Base-by-base conservation (phyloP, 2,888 invertebrate species). In the Noctuana brunneofusca region DNA sequence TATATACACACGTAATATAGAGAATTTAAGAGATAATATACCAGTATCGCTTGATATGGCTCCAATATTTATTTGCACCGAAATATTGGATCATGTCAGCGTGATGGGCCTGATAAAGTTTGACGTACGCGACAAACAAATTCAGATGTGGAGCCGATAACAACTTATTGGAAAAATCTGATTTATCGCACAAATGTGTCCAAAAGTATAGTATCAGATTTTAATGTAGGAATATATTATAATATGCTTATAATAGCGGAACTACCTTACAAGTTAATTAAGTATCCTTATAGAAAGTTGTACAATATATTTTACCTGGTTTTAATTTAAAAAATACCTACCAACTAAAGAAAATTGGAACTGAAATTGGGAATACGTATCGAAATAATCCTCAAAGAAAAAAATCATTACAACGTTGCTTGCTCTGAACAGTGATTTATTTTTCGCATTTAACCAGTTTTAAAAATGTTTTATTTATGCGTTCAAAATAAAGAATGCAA, bases 41-140 rank as follows among this genome's bases (percentile, higher is more conserved):
- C 46, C 30, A 46, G 14, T 46, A 46, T 32, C 46, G 24, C 18
- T 14, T 30, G 50, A 52, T 64, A 57, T 54, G 0, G 20, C 18
- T 38, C 18, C 48, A 18, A 43, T 41, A 43, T 65, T 38, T 60
- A 67, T 60, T 65, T 64, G 59, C 63, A 35, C 56, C 62, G 41
- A 49, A 64, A 64, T 80, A 75, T 81, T 80, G 80, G 74, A 71
- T 70, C 71, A 76, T 72, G 79, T 79, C 81, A 78, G 66, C 63
- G 41, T 46, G 80, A 81, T 83, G 79, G 77, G 66, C 63, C 50
- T 46, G 80, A 81, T 83, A 79, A 73, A 69, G 68, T 66, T 73
- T 76, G 74, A 78, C 71, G 69, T 68, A 63, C 59, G 52, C 57
- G 64, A 58, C 63, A 70, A 66, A 71, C 63, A 60, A 71, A 72